Conservation (phyloP, 2,888 invertebrate genomes). For the Corbicula japonica region DNA sequence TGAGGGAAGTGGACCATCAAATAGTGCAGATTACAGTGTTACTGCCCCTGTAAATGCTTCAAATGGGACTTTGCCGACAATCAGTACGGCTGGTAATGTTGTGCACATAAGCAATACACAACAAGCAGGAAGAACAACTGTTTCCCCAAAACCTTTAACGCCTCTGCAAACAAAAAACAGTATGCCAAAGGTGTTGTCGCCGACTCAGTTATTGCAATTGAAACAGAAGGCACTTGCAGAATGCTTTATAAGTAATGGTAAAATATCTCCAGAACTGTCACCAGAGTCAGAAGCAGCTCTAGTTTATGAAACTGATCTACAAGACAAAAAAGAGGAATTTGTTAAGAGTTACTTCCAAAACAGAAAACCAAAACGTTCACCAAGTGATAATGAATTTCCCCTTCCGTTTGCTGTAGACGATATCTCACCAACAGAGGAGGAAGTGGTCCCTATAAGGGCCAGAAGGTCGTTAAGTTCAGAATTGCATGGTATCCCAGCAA, state of each 20-base stretch:
- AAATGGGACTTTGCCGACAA: not conserved
- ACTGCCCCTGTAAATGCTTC: not conserved
- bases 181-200: conserved; percentile 41
- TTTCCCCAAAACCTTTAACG: not conserved
- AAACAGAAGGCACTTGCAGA: conserved; percentile 56
- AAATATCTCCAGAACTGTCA: not conserved
- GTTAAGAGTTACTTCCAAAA: not conserved
- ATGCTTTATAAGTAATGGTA: conserved; percentile 19
- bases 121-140: not conserved
- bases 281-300: not conserved
- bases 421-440: not conserved
- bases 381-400: conserved; percentile 27
- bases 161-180: conserved; percentile 41
- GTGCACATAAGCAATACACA: not conserved
- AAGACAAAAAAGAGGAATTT: not conserved
- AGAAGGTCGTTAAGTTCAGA: too few species aligned
- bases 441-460: too few species aligned
- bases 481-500: not conserved
- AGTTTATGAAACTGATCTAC: not conserved
- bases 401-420: conserved; percentile 14
- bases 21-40: conserved; percentile 1
- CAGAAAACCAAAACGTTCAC: not conserved
- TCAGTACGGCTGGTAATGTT: not conserved
- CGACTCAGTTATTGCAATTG: conserved; percentile 49
- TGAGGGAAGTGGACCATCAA: conserved; percentile 43